Evolutionary conservation across 1,140 invertebrate species (phyloP), one percentile per base, ranked within the genome.

Genomic region (Hylaeus anthracinus): DNA sequence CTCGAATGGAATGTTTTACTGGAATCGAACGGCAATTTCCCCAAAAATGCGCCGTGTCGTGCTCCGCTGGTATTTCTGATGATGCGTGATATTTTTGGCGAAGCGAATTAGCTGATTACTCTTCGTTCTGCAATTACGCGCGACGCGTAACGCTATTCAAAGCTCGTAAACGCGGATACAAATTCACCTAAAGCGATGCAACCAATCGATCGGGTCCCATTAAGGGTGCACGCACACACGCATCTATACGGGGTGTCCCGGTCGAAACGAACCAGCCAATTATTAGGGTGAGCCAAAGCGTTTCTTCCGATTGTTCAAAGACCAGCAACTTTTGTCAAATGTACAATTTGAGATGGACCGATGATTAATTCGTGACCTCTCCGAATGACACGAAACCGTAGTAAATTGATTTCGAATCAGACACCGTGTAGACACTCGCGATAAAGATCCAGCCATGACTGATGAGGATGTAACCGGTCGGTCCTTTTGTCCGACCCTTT

Each of bases 381-480:
- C 26, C 26, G 26, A 26, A 26, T 26, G 26, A 26, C 39, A 63
- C 3, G 37, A 3, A 10, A 3, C 1, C n/a, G 9, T 53, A 53
- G 8, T 5, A 8, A 53, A 12, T 53, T 6, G 43, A 8, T 15
- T 5, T 43, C 8, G n/a, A 63, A 8, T 12, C n/a, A 0, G 1
- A 10, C 37, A 10, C 5, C n/a, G 0, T n/a, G 10, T 6, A 10
- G 0, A 26, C 10, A 3, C 26, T 37, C 15, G 6, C 51, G 61
- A 72, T 79, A 79, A 65, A 72, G 58, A 72, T 79, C 60, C 12
- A 61, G n/a, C n/a, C 43, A 60, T 75, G 75, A 86, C 51, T 41
- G 80, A 85, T 64, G 83, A 79, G 79, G 61, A 64, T 53, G 66
- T 79, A 72, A 85, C 66, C 70, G 72, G 60, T 48, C n/a, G 63